These are phyloP conservation scores for Vidua chalybeata DNA, from an alignment of 2,113 vertebrate genomes.

Conservation along the genomic window DNA sequence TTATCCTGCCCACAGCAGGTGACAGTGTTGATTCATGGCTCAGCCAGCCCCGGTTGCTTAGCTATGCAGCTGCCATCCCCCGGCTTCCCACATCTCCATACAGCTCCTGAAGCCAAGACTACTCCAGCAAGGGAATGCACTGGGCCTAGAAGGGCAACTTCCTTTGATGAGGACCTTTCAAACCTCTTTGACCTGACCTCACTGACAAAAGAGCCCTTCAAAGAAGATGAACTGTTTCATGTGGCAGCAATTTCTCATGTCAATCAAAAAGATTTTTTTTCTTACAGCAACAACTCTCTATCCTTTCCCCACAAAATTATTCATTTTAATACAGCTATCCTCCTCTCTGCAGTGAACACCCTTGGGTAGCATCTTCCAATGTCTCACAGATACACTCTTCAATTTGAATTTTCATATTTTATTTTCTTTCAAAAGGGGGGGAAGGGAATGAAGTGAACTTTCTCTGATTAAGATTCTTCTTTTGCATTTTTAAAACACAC, in stretches of 20 bases:
- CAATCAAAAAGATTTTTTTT: conserved; percentile 68
- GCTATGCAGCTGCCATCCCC: conserved; percentile 59
- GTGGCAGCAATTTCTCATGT: conserved; percentile 71
- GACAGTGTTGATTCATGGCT: conserved; percentile 63
- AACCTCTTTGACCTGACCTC: conserved; percentile 71
- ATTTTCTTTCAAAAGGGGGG: conserved; percentile 31
- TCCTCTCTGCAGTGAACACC: conserved; percentile 29
- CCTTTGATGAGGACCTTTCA: conserved; percentile 70
- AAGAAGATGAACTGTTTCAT: conserved; percentile 70
- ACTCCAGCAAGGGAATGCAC: conserved; percentile 54
- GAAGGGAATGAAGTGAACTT: not conserved
- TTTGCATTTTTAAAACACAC: conserved; percentile 31
- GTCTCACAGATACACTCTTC: conserved; percentile 30
- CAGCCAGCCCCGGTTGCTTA: conserved; percentile 4
- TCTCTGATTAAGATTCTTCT: conserved; percentile 36
- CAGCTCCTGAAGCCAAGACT: conserved; percentile 53
- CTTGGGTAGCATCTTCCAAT: conserved; percentile 59
- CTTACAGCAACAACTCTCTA: conserved; percentile 58
- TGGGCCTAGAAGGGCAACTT: conserved; percentile 60
- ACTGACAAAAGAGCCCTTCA: conserved; percentile 70
- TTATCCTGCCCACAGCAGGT: conserved; percentile 56
- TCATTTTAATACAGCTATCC: conserved; percentile 58
- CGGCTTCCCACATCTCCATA: conserved; percentile 42
- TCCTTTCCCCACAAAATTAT: conserved; percentile 57
- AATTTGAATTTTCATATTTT: conserved; percentile 43